Evolutionary conservation across 2,888 invertebrate genomes (phyloP).

Genomic region (Clistopyga incitator): DNA sequence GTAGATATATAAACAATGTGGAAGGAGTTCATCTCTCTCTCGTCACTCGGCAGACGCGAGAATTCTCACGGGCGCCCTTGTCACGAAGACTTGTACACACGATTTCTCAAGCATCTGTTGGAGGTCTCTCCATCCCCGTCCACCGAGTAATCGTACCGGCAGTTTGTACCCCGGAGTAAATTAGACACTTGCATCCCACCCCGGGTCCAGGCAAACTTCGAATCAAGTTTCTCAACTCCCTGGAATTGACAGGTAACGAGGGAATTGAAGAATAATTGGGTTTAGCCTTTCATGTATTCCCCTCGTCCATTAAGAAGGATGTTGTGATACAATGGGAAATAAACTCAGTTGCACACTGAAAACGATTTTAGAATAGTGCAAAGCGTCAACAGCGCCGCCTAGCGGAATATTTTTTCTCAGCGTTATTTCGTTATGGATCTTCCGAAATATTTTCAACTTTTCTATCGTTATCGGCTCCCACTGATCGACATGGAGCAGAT

Average conservation of each 20-base stretch:
- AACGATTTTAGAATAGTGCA: background rate
- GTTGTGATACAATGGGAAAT: background rate
- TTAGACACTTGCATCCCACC: slow-evolving; percentile 43
- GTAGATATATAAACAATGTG: slow-evolving; percentile 51
- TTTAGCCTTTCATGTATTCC: slow-evolving; percentile 12
- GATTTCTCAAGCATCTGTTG: slow-evolving; percentile 45
- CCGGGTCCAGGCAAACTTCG: slow-evolving; percentile 16
- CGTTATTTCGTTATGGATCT: slow-evolving; percentile 17
- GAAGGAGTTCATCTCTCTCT: slow-evolving; percentile 51
- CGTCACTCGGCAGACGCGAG: slow-evolving; percentile 44
- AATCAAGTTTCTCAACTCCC: slow-evolving; percentile 47
- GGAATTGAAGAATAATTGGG: slow-evolving; percentile 49
- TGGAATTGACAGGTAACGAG: slow-evolving; percentile 38
- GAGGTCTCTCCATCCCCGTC: background rate
- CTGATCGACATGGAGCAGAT: slow-evolving; percentile 47
- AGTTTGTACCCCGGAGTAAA: slow-evolving; percentile 43
- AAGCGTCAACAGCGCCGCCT: too few relatives aligned
- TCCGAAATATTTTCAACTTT: slow-evolving; percentile 1
- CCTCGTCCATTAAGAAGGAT: background rate
- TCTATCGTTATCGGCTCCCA: background rate
- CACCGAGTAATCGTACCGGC: slow-evolving; percentile 39
- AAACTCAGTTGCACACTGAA: background rate
- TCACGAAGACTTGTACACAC: slow-evolving; percentile 49
- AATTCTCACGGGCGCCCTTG: slow-evolving; percentile 51
- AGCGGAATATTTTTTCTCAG: background rate